Conservation (phyloP, 2,113 vertebrate species). For the Lota lota region DNA sequence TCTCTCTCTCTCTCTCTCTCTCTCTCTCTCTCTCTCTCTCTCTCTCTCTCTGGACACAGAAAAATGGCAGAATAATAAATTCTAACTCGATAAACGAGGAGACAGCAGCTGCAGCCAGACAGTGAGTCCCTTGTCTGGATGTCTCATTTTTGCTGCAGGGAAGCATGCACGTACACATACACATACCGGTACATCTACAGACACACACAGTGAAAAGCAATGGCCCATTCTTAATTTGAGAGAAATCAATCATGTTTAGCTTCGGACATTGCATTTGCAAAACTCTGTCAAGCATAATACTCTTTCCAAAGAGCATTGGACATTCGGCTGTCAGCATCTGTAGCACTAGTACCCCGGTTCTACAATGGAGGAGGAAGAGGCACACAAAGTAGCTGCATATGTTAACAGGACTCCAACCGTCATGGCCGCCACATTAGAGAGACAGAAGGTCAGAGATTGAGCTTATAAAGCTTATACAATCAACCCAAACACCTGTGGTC, state of each 20-base stretch:
- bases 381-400: slow-evolving; percentile 31
- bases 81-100: slow-evolving; percentile 73
- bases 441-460: too few relatives aligned
- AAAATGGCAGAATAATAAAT: slow-evolving; percentile 76
- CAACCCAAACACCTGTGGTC: too few relatives aligned
- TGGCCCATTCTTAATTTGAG: slow-evolving; percentile 20
- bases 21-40: too few relatives aligned
- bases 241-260: slow-evolving; percentile 16
- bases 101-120: slow-evolving; percentile 70
- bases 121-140: slow-evolving; percentile 62
- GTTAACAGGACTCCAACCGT: slow-evolving; percentile 6
- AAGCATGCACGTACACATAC: slow-evolving; percentile 14
- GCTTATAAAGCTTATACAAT: too few relatives aligned
- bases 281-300: slow-evolving; percentile 27
- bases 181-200: slow-evolving; percentile 8
- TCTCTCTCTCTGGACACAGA: slow-evolving; percentile 67
- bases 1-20: too few relatives aligned
- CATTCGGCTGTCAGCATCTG: slow-evolving; percentile 2
- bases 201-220: not conserved
- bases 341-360: slow-evolving; percentile 14
- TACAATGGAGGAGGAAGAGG: slow-evolving; percentile 9
- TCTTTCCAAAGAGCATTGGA: slow-evolving; percentile 10
- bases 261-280: slow-evolving; percentile 12
- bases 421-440: too few relatives aligned
- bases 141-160: slow-evolving; percentile 34